Conservation (phyloP, 1,140 invertebrate species). For the Sitodiplosis mosellana region DNA sequence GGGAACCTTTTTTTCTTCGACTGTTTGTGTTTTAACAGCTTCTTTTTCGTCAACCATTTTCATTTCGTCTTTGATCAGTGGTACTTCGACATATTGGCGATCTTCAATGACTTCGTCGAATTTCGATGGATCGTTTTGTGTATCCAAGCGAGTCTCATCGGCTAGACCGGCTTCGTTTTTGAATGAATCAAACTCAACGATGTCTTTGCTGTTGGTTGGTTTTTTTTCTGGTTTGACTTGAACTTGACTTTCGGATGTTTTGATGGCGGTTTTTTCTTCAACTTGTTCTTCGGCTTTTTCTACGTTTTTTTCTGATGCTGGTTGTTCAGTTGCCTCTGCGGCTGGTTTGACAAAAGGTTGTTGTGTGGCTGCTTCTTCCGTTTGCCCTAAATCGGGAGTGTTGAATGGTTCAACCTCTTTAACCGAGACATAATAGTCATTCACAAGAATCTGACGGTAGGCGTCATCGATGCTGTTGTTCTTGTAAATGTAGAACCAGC, state of each 20-base stretch:
- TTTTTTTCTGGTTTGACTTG: conserved; percentile 7
- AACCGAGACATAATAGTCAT: conserved; percentile 38
- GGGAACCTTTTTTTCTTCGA: too few species aligned
- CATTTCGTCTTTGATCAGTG: conserved; percentile 21
- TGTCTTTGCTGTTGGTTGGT: conserved; percentile 21
- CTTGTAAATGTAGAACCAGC: conserved; percentile 43
- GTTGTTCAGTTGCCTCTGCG: too few species aligned
- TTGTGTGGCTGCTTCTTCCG: too few species aligned
- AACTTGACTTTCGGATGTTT: too few species aligned
- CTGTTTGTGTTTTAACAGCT: too few species aligned
- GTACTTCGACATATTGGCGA: conserved; percentile 25
- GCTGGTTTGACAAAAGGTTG: too few species aligned
- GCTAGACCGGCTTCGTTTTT: not conserved
- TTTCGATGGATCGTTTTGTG: conserved; percentile 19
- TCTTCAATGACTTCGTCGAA: conserved; percentile 23
- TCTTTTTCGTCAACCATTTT: too few species aligned
- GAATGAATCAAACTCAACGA: conserved; percentile 20
- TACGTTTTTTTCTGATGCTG: not conserved
- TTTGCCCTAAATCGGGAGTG: too few species aligned
- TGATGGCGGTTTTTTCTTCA: not conserved
- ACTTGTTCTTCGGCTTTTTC: not conserved
- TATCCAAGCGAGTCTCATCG: conserved; percentile 10
- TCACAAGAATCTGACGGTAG: conserved; percentile 33
- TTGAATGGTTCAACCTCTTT: conserved; percentile 29
- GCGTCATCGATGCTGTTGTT: conserved; percentile 37